Evolutionary conservation across 23 tunicate species (phyloP).

Genomic region (Phallusia fumigata): DNA sequence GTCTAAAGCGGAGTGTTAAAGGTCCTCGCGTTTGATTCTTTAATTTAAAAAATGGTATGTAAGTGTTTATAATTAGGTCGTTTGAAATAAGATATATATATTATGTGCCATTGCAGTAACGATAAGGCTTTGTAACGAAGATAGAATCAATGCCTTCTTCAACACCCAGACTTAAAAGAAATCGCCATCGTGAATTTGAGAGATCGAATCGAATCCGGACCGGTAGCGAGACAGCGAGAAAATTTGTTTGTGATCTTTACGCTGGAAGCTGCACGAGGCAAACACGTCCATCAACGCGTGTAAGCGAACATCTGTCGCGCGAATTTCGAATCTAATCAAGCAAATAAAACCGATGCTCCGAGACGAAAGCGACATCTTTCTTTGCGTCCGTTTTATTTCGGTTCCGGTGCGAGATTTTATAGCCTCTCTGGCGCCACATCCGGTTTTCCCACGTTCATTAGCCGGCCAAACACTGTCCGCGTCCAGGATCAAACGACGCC

Average conservation of each 20-base stretch:
- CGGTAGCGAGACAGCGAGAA: neutral
- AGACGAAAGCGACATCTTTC: neutral
- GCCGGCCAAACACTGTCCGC: neutral
- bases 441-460: constrained; percentile 14
- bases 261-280: neutral
- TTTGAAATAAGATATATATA: neutral
- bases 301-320: neutral
- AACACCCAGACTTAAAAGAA: too few relatives aligned
- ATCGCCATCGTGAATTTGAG: too few relatives aligned
- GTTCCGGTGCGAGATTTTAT: neutral
- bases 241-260: constrained; percentile 11
- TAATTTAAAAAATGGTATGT: too few relatives aligned
- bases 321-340: neutral
- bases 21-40: too few relatives aligned
- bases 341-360: neutral
- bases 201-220: neutral
- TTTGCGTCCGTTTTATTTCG: neutral
- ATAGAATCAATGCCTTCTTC: too few relatives aligned
- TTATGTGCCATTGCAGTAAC: neutral
- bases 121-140: neutral
- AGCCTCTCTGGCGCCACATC: constrained; percentile 14
- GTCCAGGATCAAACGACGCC: neutral
- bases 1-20: too few relatives aligned
- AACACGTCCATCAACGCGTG: constrained; percentile 10
- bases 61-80: neutral